These are phyloP conservation scores for Agrotis segetum DNA, from an alignment of 2,888 invertebrate genomes.

Conservation along the genomic window DNA sequence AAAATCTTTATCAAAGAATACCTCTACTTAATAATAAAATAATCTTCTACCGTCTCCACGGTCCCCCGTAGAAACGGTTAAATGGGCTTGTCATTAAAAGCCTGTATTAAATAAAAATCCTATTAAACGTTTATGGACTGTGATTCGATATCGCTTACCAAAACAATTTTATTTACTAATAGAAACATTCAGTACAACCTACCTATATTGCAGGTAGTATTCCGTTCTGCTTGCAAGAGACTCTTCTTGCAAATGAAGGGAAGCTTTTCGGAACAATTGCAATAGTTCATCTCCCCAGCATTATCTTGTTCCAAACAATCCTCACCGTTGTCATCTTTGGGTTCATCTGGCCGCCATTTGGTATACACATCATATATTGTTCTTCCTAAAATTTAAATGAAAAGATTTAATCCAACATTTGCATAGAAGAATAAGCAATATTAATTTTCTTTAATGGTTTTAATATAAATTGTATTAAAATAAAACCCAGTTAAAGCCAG, in stretches of 20 bases:
- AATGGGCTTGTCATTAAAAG: too few species aligned
- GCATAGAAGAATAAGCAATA: too few species aligned
- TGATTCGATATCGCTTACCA: not conserved
- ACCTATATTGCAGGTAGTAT: constrained; percentile 75
- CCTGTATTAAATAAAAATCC: not conserved
- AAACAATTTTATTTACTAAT: not conserved
- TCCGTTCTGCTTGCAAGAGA: constrained; percentile 74
- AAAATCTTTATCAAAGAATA: not conserved
- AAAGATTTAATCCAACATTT: too few species aligned
- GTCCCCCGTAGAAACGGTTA: too few species aligned
- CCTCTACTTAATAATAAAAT: too few species aligned
- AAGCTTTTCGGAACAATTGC: constrained; percentile 67
- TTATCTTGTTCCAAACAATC: constrained; percentile 4
- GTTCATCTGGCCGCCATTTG: not conserved
- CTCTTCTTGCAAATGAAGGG: constrained; percentile 83
- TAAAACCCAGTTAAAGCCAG: too few species aligned
- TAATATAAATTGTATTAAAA: too few species aligned
- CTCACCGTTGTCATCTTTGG: not conserved
- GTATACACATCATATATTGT: constrained; percentile 1
- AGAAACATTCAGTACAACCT: not conserved
- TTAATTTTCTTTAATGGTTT: too few species aligned
- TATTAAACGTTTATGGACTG: not conserved
- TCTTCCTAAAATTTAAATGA: not conserved
- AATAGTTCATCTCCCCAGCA: constrained; percentile 71
- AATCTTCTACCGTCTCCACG: too few species aligned